Evolutionary conservation across 2,113 vertebrate species (phyloP), one percentile per base, ranked within the genome.

Genomic region (Nothoprocta pentlandii): DNA sequence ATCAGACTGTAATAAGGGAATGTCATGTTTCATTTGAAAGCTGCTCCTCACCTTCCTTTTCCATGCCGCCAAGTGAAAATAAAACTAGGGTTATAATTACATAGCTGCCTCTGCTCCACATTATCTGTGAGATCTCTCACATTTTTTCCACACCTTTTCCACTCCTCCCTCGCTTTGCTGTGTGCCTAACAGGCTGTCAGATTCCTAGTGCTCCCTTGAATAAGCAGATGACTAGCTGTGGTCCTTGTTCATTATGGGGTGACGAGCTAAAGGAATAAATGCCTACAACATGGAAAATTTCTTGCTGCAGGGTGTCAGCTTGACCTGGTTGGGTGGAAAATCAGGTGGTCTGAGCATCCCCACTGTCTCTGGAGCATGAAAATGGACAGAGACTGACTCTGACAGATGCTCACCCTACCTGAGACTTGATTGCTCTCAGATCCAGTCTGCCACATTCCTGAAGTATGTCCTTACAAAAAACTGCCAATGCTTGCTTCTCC

Each of bases 11-110:
- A 97, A 97, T 97, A 97, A 96, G 94, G 80, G 41, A 97, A 97
- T 92, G 97, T 92, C 97, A 95, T 97, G 95, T 97, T 97, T 97
- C 96, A 97, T 97, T 97, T 97, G 93, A 93, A 96, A 97, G 91
- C 86, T 74, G 93, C 93, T 93, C 89, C 69, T 97, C 87, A 95
- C 94, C 93, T 97, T 92, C 93, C 93, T 97, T 97, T 96, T 90
- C 94, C 41, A 26, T 87, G 94, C 93, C 63, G 6, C 96, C 95
- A 93, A 97, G 93, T 96, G 96, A 97, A 96, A 98, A 97, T 94
- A 97, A 96, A 96, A 94, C 87, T 59, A 69, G 86, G 77, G 82
- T 94, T 96, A 66, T 97, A 97, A 96, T 97, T 96, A 95, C 94
- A 93, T 69, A 6, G 51, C 97, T 97, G 95, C 96, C 95, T 97